Evolutionary conservation across 2,797 vertebrate species (phyloP), one percentile per base, ranked within the genome.

Genomic region (Orientallactaga sibirica): DNA sequence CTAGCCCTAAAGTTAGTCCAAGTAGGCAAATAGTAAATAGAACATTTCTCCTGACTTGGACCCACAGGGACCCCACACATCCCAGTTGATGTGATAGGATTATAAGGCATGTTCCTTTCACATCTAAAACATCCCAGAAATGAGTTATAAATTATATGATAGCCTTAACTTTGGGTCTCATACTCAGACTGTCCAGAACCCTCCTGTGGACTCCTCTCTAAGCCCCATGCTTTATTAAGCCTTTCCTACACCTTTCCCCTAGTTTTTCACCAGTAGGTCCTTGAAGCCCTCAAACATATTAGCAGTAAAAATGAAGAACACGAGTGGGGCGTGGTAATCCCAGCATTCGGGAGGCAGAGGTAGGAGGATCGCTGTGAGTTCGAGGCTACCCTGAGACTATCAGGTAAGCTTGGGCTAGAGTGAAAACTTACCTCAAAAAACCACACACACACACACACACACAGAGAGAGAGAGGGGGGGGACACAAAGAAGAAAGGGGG

Each of bases 281-380:
- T 92, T 92, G 66, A 94, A 90, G 93, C 85, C 86, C 88, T 82
- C 52, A 94, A 92, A 91, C 58, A 74, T 64, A 90, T 77, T 81
- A 87, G 85, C 66, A 86, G 52, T 94, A 91, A 96, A 94, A 92
- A 86, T 88, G 86, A 92, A 91, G 80, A 78, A 68, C 55, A 61
- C 70, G 88, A 48, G 89, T 7, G 1, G 10, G 48, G 48, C 48
- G 8, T 48, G 48, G 48, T 48, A 48, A 48, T 48, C 48, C 8
- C 48, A 48, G 48, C 5, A 48, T 10, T 48, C 1, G 48, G 48
- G 48, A 48, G 48, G 48, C 48, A 48, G 10, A 37, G 48, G 48
- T 8, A 48, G 48, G 48, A 48, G 48, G 48, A 48, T 48, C 48
- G 8, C 48, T 48, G 10, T 48, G 48, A 48, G 48, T 48, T 48